Conservation (phyloP, 2,888 invertebrate genomes). For the Dynastes hyllus region DNA sequence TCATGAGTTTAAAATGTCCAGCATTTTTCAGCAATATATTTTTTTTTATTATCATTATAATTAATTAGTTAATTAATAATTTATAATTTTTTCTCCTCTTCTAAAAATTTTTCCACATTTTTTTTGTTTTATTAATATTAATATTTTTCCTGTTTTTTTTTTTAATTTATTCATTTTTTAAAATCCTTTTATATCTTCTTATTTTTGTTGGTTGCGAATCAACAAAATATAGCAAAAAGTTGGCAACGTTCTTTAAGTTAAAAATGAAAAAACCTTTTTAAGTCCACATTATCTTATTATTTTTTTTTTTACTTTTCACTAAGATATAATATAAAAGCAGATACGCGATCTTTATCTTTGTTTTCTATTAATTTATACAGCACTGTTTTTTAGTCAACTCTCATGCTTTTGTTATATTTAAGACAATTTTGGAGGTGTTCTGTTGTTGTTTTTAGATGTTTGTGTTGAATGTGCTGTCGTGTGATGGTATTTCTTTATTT, state of each 20-base stretch:
- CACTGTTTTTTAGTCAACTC: conserved; percentile 21
- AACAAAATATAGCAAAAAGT: conserved; percentile 37
- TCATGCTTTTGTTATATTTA: conserved; percentile 19
- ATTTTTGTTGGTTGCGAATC: conserved; percentile 20
- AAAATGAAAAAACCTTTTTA: conserved; percentile 26
- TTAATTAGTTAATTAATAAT: conserved; percentile 32
- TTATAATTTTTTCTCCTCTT: conserved; percentile 31
- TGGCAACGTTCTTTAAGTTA: conserved; percentile 34
- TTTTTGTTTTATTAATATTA: too few relatives aligned
- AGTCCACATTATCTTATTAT: conserved; percentile 28
- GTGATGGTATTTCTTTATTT: background rate
- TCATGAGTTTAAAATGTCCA: conserved; percentile 37
- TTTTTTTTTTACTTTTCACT: conserved; percentile 34
- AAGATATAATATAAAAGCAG: conserved; percentile 42
- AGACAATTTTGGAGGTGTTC: background rate
- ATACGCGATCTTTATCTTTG: conserved; percentile 14
- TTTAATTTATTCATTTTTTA: conserved; percentile 31
- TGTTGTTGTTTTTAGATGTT: background rate
- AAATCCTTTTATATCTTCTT: conserved; percentile 6
- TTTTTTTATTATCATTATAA: conserved; percentile 39
- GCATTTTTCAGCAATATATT: conserved; percentile 42
- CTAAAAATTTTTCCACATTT: conserved; percentile 17
- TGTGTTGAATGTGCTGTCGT: conserved; percentile 1
- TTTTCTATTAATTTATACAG: conserved; percentile 17
- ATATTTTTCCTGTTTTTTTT: conserved; percentile 3